These are phyloP conservation scores for Dallia pectoralis DNA, from an alignment of 2,797 vertebrate species.

Conservation along the genomic window DNA sequence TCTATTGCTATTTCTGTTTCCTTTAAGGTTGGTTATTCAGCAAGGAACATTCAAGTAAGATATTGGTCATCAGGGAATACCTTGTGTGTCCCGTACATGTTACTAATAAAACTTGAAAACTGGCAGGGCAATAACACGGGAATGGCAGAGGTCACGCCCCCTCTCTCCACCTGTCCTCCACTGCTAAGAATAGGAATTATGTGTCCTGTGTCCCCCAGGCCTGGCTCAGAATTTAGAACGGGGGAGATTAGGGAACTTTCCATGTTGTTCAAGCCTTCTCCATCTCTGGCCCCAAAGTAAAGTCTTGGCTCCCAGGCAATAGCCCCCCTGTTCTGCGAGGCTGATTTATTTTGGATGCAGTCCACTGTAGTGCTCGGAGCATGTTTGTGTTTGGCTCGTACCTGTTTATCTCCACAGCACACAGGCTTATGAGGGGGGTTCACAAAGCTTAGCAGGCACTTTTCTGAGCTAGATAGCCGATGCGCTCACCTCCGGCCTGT, in stretches of 20 bases:
- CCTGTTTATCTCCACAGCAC: slow-evolving; percentile 75
- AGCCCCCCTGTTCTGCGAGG: slow-evolving; percentile 58
- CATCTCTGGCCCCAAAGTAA: slow-evolving; percentile 17
- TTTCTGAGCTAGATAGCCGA: slow-evolving; percentile 63
- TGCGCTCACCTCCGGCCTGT: slow-evolving; percentile 67
- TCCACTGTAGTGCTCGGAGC: slow-evolving; percentile 61
- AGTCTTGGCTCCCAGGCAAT: slow-evolving; percentile 55
- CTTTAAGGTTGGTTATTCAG: no score
- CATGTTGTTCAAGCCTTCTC: slow-evolving; percentile 61
- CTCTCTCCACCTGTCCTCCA: slow-evolving; percentile 18
- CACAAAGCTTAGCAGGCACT: slow-evolving; percentile 69
- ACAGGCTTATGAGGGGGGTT: slow-evolving; percentile 71
- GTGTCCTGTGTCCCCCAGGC: slow-evolving; percentile 47
- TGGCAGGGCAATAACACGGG: slow-evolving; percentile 40
- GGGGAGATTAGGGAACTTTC: slow-evolving; percentile 75
- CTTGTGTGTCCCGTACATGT: no score
- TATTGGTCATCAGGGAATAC: no score
- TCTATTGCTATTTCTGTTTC: no score
- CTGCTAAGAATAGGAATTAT: slow-evolving; percentile 62
- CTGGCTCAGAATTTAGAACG: slow-evolving; percentile 59
- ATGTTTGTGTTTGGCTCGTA: slow-evolving; percentile 72
- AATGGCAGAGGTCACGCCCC: slow-evolving; percentile 18
- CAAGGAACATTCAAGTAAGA: no score
- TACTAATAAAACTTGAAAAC: slow-evolving; percentile 27
- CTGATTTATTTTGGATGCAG: slow-evolving; percentile 69